These are phyloP conservation scores for Champsocephalus esox DNA, from an alignment of 2,797 vertebrate genomes.

Conservation along the genomic window DNA sequence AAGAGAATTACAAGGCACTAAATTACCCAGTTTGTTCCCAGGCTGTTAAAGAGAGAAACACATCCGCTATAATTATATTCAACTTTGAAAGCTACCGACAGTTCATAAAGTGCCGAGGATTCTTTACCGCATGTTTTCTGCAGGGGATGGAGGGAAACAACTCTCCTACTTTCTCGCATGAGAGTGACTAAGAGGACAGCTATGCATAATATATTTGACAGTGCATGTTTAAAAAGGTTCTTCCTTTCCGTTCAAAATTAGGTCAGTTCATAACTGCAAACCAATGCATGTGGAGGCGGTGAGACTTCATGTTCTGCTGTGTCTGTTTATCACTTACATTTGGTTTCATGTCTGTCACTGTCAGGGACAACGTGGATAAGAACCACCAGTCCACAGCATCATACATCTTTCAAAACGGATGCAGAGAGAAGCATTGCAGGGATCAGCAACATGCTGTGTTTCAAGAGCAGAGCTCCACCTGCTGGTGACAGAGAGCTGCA, in stretches of 20 bases:
- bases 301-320: conserved; percentile 58
- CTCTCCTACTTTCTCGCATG: conserved; percentile 43
- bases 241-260: conserved; percentile 67
- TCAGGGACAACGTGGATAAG: conserved; percentile 66
- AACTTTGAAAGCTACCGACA: conserved; percentile 35
- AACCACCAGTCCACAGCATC: conserved; percentile 38
- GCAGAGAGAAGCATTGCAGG: conserved; percentile 33
- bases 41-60: conserved; percentile 20
- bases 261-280: conserved; percentile 69
- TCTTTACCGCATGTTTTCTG: conserved; percentile 32
- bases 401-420: conserved; percentile 68
- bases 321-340: conserved; percentile 72
- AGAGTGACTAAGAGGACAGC: conserved; percentile 71
- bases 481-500: conserved; percentile 50
- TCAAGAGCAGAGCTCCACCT: conserved; percentile 80
- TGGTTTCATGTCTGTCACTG: conserved; percentile 71
- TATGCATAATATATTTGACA: conserved; percentile 79
- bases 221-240: conserved; percentile 75
- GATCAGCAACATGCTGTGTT: conserved; percentile 48
- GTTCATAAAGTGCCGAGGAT: conserved; percentile 20
- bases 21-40: conserved; percentile 25
- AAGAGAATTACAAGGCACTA: conserved; percentile 5
- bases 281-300: conserved; percentile 35
- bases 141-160: conserved; percentile 36
- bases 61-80: conserved; percentile 20